phyloP scores from a whole-genome alignment of 2,113 vertebrate species.

The Hippocampus zosterae region DNA sequence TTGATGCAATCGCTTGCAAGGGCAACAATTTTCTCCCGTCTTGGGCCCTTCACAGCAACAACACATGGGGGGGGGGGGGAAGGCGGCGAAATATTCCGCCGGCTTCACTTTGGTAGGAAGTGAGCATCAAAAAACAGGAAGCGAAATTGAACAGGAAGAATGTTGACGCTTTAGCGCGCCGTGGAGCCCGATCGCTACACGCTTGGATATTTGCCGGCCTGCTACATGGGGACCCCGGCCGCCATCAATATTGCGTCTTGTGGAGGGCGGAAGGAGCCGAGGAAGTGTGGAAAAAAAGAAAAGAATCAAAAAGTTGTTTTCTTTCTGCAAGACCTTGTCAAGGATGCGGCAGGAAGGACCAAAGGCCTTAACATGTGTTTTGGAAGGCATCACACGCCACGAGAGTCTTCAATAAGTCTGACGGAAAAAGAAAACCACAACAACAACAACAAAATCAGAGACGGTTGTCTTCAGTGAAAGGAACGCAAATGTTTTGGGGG shows the following conservation, averaged over 20 bases:
- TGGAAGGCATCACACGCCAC: background rate
- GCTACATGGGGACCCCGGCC: background rate
- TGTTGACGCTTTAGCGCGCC: background rate
- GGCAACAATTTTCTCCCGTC: conserved; percentile 36
- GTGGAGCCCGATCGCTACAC: background rate
- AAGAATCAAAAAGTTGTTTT: background rate
- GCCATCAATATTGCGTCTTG: conserved; percentile 27
- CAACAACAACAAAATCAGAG: too few relatives aligned
- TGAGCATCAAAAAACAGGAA: background rate
- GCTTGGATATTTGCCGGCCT: background rate
- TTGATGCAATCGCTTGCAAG: conserved; percentile 55
- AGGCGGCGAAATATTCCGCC: background rate
- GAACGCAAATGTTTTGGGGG: too few relatives aligned
- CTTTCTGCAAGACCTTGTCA: background rate
- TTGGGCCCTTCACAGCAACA: conserved; percentile 30
- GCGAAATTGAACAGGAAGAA: background rate
- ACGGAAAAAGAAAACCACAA: too few relatives aligned
- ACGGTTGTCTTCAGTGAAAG: too few relatives aligned
- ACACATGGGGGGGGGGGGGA: conserved; percentile 17
- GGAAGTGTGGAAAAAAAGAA: too few relatives aligned
- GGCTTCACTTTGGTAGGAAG: background rate
- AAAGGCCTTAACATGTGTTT: background rate
- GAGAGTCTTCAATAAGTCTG: too few relatives aligned
- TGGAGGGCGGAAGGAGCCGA: background rate
- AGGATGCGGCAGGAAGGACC: background rate